These are phyloP conservation scores for Callocephalon fimbriatum DNA, from an alignment of 2,113 vertebrate genomes.

Conservation along the genomic window DNA sequence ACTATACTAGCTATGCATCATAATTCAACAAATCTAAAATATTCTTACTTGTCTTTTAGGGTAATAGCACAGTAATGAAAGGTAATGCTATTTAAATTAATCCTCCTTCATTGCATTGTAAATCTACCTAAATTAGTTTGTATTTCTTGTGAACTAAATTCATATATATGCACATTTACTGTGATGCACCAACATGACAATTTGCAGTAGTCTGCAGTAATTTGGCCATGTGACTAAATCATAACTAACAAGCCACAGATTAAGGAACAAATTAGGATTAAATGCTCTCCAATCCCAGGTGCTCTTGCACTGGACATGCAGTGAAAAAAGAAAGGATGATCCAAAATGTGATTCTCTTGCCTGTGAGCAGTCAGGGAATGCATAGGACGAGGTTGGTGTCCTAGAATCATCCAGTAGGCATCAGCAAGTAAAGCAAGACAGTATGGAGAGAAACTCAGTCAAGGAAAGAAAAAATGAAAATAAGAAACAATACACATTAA, in stretches of 20 bases:
- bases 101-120: background rate
- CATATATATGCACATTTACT: background rate
- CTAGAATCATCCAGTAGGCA: background rate
- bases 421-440: background rate
- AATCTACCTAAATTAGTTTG: background rate
- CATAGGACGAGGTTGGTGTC: background rate
- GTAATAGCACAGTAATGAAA: background rate
- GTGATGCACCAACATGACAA: background rate
- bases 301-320: background rate
- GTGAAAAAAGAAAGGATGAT: background rate
- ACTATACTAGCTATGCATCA: background rate
- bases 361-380: background rate
- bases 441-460: background rate
- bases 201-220: background rate
- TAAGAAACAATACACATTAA: background rate
- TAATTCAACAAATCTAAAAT: conserved; percentile 6
- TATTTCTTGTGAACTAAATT: background rate
- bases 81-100: background rate
- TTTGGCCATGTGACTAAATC: background rate
- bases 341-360: background rate
- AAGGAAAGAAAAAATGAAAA: background rate
- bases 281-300: background rate
- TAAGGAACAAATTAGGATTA: background rate
- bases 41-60: background rate
- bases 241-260: background rate